phyloP scores from a whole-genome alignment of 1,140 invertebrate species.

The Diploscapter pachys region DNA sequence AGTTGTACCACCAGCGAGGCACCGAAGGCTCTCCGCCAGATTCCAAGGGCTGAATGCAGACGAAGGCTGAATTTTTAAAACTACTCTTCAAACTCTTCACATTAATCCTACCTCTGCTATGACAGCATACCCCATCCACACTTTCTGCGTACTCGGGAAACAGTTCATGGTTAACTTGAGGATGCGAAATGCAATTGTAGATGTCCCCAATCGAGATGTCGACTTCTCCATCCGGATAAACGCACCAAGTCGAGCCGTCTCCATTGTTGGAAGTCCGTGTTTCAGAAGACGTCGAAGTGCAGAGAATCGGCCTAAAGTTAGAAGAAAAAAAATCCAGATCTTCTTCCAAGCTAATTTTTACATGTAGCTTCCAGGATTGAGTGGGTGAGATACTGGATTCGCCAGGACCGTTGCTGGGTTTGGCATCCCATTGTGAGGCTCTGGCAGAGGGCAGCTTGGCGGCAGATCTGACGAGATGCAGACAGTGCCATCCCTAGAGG shows the following conservation, averaged over 20 bases:
- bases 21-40: constrained; percentile 55
- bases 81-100: background rate
- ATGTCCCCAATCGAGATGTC: constrained; percentile 54
- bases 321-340: background rate
- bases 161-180: constrained; percentile 48
- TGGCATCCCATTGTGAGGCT: constrained; percentile 52
- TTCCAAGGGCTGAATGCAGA: constrained; percentile 55
- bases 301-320: constrained; percentile 44
- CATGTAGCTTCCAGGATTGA: constrained; percentile 52
- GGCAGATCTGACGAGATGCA: constrained; percentile 47
- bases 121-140: constrained; percentile 55
- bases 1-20: constrained; percentile 56
- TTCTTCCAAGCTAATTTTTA: background rate
- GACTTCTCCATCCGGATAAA: constrained; percentile 53
- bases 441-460: constrained; percentile 51
- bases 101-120: constrained; percentile 33
- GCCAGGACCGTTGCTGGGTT: constrained; percentile 54
- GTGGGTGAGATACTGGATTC: constrained; percentile 50
- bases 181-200: constrained; percentile 55
- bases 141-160: constrained; percentile 53
- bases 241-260: constrained; percentile 53
- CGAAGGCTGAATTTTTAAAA: constrained; percentile 41
- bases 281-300: constrained; percentile 48
- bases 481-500: constrained; percentile 47
- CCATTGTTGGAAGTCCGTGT: constrained; percentile 43